phyloP scores from a whole-genome alignment of 23 tunicate species.

The Halocynthia roretzi region DNA sequence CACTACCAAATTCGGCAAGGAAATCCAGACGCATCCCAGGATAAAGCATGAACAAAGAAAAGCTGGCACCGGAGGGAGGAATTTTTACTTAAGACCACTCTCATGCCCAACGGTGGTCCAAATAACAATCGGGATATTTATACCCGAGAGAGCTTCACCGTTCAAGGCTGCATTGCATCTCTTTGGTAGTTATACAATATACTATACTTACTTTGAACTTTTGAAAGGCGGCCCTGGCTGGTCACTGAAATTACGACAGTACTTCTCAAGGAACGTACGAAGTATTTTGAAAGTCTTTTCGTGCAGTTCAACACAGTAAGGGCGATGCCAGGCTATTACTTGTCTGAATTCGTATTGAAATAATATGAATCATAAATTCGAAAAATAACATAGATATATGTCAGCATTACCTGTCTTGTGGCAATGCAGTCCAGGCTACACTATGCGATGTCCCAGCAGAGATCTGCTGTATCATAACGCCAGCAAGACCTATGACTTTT shows the following conservation, averaged over 20 bases:
- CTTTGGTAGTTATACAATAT: too few relatives aligned
- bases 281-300: slow-evolving; percentile 55
- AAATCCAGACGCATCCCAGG: too few relatives aligned
- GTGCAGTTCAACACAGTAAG: slow-evolving; percentile 82
- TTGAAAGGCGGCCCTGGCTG: slow-evolving; percentile 54
- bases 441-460: slow-evolving; percentile 99
- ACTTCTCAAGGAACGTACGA: slow-evolving; percentile 56
- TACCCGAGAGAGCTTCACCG: too few relatives aligned
- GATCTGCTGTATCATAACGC: slow-evolving; percentile 73
- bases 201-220: slow-evolving; percentile 1
- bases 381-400: neutral
- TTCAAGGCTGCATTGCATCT: too few relatives aligned
- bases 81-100: too few relatives aligned
- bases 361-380: neutral
- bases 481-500: slow-evolving; percentile 43
- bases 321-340: slow-evolving; percentile 83
- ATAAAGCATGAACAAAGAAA: too few relatives aligned
- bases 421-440: slow-evolving; percentile 91
- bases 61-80: too few relatives aligned
- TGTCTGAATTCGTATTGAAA: slow-evolving; percentile 28
- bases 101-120: too few relatives aligned
- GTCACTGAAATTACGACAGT: slow-evolving; percentile 48
- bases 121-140: too few relatives aligned
- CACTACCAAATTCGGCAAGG: too few relatives aligned
- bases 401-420: slow-evolving; percentile 53